Base-by-base conservation (phyloP, 2,113 vertebrate species). In the Pyxicephalus adspersus region DNA sequence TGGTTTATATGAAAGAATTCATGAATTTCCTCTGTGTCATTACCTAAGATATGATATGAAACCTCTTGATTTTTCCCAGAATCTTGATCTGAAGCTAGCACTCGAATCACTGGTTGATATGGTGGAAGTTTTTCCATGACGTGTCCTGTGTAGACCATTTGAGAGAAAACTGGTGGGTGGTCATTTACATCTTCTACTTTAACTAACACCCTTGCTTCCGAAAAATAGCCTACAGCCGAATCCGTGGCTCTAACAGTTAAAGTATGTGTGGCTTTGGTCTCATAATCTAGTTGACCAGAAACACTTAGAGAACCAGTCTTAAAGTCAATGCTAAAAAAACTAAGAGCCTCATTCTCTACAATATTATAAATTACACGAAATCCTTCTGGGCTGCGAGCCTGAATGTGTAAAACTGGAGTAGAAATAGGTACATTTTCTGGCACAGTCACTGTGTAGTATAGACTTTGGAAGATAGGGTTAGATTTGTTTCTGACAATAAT, bases 341-440 rank as follows among this genome's bases (percentile, higher is more conserved):
- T 94, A 23, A 97, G 86, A 7, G 93, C 86, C 0, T 96, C 96
- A 86, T 97, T 94, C 83, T 97, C 96, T 52, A 94, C 86, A 0
- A 99, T 94, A 86, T 96, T 98, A 87, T 99, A 99, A 87, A 99
- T 96, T 18, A 99, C 92, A 13, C 95, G 94, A 75, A 96, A 95
- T 51, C 97, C 97, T 58, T 98, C 97, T 0, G 96, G 97, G 81
- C 96, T 99, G 67, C 95, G 93, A 55, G 98, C 98, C 87, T 98
- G 98, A 3, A 98, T 96, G 58, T 99, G 97, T 34, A 99, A 88
- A 83, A 99, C 93, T 0, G 96, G 95, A 3, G 96, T 98, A 72
- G 95, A 95, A 0, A 93, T 91, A 3, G 95, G 91, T 22, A 96
- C 93, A 34, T 96, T 96, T 91, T 99, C 98, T 23, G 96, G 96